A percentile compares a stretch with the other conserved stretches of the same genome.
These are phyloP conservation scores for Busseola fusca DNA, from an alignment of 2,888 invertebrate species.

Conservation along the genomic window DNA sequence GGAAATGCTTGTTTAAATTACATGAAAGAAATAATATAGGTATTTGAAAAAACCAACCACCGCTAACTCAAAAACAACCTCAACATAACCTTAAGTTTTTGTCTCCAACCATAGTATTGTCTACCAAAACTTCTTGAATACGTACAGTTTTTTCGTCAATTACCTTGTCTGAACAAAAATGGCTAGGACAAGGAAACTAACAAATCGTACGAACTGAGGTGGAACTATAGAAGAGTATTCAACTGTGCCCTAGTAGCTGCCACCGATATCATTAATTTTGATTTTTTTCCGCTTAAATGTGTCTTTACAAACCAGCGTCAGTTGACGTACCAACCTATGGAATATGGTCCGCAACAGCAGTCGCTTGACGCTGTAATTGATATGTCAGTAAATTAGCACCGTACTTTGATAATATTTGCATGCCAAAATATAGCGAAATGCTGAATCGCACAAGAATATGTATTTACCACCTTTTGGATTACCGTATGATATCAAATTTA, in stretches of 20 bases:
- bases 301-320: conserved; percentile 87
- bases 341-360: conserved; percentile 73
- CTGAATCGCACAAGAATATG: not conserved
- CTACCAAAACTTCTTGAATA: conserved; percentile 28
- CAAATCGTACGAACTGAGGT: conserved; percentile 66
- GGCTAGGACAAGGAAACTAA: conserved; percentile 64
- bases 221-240: conserved; percentile 77
- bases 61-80: not conserved
- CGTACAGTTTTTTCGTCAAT: conserved; percentile 42
- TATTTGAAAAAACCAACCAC: not conserved
- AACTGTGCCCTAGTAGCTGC: conserved; percentile 84
- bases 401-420: not conserved
- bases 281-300: conserved; percentile 87
- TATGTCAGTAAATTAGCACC: not conserved
- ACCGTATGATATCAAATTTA: too few species aligned
- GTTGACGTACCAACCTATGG: conserved; percentile 78
- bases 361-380: not conserved
- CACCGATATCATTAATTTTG: conserved; percentile 88
- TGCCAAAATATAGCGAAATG: not conserved
- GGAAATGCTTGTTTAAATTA: not conserved
- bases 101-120: conserved; percentile 15
- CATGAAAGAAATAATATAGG: too few species aligned
- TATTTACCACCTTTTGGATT: not conserved
- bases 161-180: conserved; percentile 52
- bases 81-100: conserved; percentile 29